phyloP scores from a whole-genome alignment of 2,888 invertebrate species.

The Xanthia icteritia region DNA sequence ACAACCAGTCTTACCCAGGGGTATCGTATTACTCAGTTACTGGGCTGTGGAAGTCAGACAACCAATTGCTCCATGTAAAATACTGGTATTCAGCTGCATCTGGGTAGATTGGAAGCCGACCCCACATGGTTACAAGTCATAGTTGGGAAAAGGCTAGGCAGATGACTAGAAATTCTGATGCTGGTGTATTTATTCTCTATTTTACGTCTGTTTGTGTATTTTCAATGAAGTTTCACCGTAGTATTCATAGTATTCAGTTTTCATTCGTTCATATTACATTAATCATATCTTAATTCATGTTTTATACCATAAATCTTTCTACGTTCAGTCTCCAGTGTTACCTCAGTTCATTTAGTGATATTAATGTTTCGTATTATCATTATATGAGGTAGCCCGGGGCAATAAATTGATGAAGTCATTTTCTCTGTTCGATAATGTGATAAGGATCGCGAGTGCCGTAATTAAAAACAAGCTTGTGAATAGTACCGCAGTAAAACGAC shows the following conservation, averaged over 20 bases:
- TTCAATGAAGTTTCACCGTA: background rate
- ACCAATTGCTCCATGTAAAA: background rate
- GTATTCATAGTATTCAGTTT: background rate
- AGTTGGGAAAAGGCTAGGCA: background rate
- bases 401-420: conserved; percentile 46
- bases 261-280: too few species aligned
- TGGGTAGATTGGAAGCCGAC: background rate
- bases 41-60: background rate
- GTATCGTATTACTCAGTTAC: background rate
- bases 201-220: background rate
- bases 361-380: conserved; percentile 38
- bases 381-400: conserved; percentile 46
- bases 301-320: conserved; percentile 7
- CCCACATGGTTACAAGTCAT: background rate
- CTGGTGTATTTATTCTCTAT: background rate
- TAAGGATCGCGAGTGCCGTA: conserved; percentile 40
- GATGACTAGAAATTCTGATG: background rate
- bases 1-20: background rate
- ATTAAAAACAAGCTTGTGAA: conserved; percentile 54
- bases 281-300: background rate
- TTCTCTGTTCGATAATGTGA: conserved; percentile 43
- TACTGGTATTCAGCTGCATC: background rate
- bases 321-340: background rate
- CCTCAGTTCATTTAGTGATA: conserved; percentile 27
- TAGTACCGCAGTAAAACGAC: conserved; percentile 15